A percentile compares a stretch with the other conserved stretches of the same genome.
Evolutionary conservation across 2,113 vertebrate genomes (phyloP).

Genomic region (Salvelinus fontinalis): DNA sequence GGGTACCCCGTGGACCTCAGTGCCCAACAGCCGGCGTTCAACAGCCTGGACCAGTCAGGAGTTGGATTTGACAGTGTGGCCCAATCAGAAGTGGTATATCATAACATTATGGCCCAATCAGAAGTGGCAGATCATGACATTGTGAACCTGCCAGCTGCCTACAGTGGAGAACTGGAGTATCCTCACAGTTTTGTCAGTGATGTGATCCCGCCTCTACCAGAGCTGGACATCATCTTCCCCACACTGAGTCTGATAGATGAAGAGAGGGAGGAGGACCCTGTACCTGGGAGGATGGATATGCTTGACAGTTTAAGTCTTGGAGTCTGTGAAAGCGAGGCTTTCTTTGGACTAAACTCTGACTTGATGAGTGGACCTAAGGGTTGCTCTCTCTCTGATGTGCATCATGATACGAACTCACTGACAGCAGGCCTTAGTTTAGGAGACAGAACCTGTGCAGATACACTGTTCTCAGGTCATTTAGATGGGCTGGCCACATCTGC

Average conservation of each 20-base stretch:
- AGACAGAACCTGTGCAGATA: constrained; percentile 13
- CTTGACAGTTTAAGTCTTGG: constrained; percentile 59
- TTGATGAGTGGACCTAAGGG: background rate
- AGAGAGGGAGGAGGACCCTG: constrained; percentile 34
- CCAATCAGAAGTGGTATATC: constrained; percentile 44
- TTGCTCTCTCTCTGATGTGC: background rate
- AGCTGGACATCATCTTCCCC: constrained; percentile 65
- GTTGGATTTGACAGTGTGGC: constrained; percentile 36
- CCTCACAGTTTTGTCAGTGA: constrained; percentile 50
- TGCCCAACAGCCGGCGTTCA: constrained; percentile 42
- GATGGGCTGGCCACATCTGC: background rate
- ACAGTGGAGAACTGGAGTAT: constrained; percentile 21
- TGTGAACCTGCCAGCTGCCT: constrained; percentile 29
- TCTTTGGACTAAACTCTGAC: constrained; percentile 43
- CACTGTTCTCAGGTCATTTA: background rate
- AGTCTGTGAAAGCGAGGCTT: constrained; percentile 38
- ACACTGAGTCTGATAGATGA: constrained; percentile 62
- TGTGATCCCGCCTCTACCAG: constrained; percentile 59
- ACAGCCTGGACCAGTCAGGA: constrained; percentile 37
- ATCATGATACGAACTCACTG: background rate
- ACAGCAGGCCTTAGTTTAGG: background rate
- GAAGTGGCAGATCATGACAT: constrained; percentile 36
- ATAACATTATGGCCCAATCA: constrained; percentile 33
- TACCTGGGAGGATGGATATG: constrained; percentile 58
- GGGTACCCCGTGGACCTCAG: constrained; percentile 65